These are phyloP conservation scores for Macroglossus sobrinus DNA, from an alignment of 2,113 vertebrate species.

Conservation along the genomic window DNA sequence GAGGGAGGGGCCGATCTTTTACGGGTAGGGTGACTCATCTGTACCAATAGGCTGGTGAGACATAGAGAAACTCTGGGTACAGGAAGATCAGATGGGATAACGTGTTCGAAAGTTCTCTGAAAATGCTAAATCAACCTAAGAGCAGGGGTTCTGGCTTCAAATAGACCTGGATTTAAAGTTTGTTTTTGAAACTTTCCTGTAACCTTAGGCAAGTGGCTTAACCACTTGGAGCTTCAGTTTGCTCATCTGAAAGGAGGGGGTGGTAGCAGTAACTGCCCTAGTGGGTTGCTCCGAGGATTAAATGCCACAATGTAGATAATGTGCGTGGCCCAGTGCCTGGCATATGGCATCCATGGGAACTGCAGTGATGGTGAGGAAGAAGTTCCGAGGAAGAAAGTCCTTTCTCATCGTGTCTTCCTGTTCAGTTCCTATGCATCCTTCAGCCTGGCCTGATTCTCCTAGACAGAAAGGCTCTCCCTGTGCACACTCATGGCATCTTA, in stretches of 20 bases:
- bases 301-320: accelerated
- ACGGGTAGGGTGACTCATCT: conserved; percentile 56
- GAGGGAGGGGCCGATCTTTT: not conserved
- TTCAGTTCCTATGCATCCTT: not conserved
- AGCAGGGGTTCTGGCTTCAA: not conserved
- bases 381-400: not conserved
- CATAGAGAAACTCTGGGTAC: conserved; percentile 57
- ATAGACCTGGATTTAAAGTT: not conserved
- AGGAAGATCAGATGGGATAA: conserved; percentile 46
- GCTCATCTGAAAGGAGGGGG: not conserved
- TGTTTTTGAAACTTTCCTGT: not conserved
- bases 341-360: not conserved
- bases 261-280: accelerated
- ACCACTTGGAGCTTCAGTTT: not conserved
- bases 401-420: not conserved
- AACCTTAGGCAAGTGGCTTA: not conserved
- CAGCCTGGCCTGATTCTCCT: not conserved
- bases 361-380: not conserved
- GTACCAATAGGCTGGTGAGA: conserved; percentile 60
- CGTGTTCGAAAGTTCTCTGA: not conserved
- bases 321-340: accelerated
- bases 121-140: not conserved
- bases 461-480: not conserved
- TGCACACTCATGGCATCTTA: not conserved
- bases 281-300: not conserved